Evolutionary conservation across 2,888 invertebrate genomes (phyloP).

Genomic region (Sepiola atlantica): DNA sequence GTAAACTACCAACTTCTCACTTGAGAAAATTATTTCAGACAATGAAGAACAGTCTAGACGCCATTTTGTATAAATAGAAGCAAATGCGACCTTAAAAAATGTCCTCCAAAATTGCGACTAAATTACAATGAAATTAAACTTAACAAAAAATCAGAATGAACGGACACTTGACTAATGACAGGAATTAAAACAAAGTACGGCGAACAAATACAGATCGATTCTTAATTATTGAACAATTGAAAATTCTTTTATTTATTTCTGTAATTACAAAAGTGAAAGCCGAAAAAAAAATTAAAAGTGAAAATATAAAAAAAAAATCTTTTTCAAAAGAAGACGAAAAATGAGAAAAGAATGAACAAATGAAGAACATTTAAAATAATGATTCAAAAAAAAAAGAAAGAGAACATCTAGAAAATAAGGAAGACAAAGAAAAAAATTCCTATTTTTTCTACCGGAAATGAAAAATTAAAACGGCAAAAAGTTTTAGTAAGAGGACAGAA

Average conservation of each 20-base stretch:
- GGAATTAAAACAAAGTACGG: neutral
- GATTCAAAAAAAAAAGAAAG: neutral
- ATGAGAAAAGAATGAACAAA: neutral
- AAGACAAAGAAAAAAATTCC: neutral
- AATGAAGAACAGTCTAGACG: neutral
- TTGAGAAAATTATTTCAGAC: neutral
- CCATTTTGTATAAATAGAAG: neutral
- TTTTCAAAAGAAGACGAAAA: neutral
- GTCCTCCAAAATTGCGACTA: neutral
- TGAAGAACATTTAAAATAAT: neutral
- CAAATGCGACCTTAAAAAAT: neutral
- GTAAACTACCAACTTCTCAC: neutral
- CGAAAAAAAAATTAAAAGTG: neutral
- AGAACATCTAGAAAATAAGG: no score
- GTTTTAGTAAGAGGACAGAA: neutral
- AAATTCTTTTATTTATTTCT: neutral
- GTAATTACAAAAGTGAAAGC: neutral
- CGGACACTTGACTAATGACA: neutral
- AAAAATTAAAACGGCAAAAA: neutral
- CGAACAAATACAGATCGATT: neutral
- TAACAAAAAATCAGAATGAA: neutral
- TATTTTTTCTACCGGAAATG: neutral
- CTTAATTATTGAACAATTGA: neutral
- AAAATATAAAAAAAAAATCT: neutral
- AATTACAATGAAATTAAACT: neutral